Evolutionary conservation across 2,113 vertebrate genomes (phyloP).

Genomic region (Enhydra lutris): DNA sequence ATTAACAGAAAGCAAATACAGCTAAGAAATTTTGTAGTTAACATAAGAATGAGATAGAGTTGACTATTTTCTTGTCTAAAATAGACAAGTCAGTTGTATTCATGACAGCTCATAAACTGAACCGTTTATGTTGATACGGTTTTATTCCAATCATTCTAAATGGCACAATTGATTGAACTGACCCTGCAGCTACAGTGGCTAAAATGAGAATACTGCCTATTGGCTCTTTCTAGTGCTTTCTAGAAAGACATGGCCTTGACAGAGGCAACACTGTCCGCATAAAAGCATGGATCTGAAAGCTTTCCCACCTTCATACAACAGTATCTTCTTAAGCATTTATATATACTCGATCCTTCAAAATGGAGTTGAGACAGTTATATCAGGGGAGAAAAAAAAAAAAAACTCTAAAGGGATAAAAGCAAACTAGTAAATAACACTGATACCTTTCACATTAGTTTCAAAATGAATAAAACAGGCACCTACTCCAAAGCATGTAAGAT

Average conservation of each 20-base stretch:
- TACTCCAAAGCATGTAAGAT: background rate
- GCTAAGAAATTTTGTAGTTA: background rate
- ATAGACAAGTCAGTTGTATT: background rate
- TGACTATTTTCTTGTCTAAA: background rate
- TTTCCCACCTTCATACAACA: background rate
- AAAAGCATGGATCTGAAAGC: background rate
- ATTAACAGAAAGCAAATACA: background rate
- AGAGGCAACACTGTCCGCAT: background rate
- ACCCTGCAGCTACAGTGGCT: background rate
- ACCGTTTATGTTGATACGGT: background rate
- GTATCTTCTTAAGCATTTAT: background rate
- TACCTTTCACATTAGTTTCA: background rate
- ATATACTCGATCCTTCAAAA: background rate
- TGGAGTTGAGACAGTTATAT: background rate
- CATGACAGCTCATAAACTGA: background rate
- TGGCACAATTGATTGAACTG: background rate
- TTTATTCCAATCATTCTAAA: background rate
- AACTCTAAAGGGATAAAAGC: background rate
- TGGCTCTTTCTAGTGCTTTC: background rate
- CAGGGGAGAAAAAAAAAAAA: background rate
- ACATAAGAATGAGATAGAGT: background rate
- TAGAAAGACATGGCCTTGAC: background rate
- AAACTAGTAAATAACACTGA: background rate
- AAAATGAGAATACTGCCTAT: background rate
- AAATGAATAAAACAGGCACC: background rate